Conservation (phyloP, 1,140 invertebrate species). For the Calephelis virginiensis region DNA sequence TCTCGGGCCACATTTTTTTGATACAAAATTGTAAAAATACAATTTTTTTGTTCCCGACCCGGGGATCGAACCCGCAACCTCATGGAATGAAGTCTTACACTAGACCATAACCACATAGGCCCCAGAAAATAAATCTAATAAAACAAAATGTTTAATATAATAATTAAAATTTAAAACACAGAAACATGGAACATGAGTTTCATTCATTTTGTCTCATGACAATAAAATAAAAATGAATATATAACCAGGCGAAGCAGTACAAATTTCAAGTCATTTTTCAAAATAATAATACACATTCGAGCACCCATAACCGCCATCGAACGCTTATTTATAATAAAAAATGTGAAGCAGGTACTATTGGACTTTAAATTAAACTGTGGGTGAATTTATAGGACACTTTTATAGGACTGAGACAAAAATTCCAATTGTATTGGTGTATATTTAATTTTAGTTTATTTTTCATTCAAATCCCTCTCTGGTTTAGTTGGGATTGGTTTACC, state of each 20-base stretch:
- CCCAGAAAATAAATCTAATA: no score
- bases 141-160: no score
- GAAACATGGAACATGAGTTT: neutral
- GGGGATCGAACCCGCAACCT: no score
- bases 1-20: no score
- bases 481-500: neutral
- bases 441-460: constrained; percentile 78
- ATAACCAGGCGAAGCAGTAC: constrained; percentile 51
- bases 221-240: constrained; percentile 8
- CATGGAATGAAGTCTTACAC: no score
- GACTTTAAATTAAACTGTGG: constrained; percentile 78
- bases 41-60: no score
- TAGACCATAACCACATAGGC: no score
- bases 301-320: constrained; percentile 68
- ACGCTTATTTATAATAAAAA: constrained; percentile 73
- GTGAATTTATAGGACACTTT: constrained; percentile 78
- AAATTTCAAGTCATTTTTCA: constrained; percentile 72
- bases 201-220: neutral
- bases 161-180: constrained; percentile 7
- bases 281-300: constrained; percentile 69
- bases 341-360: constrained; percentile 71
- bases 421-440: constrained; percentile 76
- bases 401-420: constrained; percentile 77
- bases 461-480: constrained; percentile 36
- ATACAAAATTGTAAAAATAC: no score